These are phyloP conservation scores for Iguana delicatissima DNA, from an alignment of 2,797 vertebrate genomes.

Conservation along the genomic window DNA sequence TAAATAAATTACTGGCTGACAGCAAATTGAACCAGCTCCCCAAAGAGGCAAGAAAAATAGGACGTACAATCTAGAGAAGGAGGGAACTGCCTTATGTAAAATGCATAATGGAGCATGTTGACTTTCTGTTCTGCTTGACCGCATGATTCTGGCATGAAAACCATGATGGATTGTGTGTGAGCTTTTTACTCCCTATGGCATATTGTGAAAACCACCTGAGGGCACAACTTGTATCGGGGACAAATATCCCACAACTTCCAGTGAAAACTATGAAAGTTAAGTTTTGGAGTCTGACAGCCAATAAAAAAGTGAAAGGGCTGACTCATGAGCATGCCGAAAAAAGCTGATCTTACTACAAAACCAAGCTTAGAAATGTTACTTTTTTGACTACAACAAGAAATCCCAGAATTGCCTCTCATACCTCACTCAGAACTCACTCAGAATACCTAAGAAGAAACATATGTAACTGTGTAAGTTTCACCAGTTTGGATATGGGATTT, in stretches of 20 bases:
- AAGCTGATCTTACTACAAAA: background rate
- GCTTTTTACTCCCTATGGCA: constrained; percentile 2
- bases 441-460: too few species aligned
- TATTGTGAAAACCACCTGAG: background rate
- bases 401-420: too few species aligned
- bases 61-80: background rate
- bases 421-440: too few species aligned
- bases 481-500: too few species aligned
- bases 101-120: constrained; percentile 32
- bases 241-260: constrained; percentile 16
- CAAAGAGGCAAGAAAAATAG: constrained; percentile 36
- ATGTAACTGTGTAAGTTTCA: too few species aligned
- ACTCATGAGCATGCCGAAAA: background rate
- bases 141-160: background rate
- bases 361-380: background rate
- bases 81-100: background rate
- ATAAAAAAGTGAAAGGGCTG: background rate
- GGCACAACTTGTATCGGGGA: background rate
- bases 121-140: constrained; percentile 33
- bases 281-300: background rate
- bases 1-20: constrained; percentile 41
- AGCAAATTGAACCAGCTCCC: constrained; percentile 28
- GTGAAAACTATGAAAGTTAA: constrained; percentile 6
- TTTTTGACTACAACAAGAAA: background rate
- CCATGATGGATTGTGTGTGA: constrained; percentile 14